These are phyloP conservation scores for Enteromius argenteus DNA, from an alignment of 2,797 vertebrate genomes.

Conservation along the genomic window DNA sequence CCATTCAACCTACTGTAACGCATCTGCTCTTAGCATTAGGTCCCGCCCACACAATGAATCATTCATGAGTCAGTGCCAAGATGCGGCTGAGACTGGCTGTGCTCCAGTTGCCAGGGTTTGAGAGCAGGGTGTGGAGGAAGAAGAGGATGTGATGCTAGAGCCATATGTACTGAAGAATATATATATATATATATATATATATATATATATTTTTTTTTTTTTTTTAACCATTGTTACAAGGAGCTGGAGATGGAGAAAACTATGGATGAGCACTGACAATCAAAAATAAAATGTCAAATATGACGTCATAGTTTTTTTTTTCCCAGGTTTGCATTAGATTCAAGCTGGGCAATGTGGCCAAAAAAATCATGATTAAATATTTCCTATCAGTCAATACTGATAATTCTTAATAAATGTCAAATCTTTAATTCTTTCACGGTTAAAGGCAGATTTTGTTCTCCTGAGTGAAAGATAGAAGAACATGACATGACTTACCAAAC, in stretches of 20 bases:
- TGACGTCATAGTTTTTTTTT: neutral
- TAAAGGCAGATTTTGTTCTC: neutral
- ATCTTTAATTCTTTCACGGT: neutral
- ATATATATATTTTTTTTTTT: neutral
- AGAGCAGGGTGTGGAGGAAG: constrained; percentile 29
- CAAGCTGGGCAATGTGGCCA: neutral
- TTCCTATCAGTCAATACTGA: neutral
- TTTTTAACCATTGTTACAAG: neutral
- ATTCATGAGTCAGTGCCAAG: constrained; percentile 72
- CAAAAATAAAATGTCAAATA: neutral
- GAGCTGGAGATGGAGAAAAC: neutral
- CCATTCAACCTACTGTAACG: constrained; percentile 22
- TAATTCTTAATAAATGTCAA: neutral
- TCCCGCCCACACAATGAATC: constrained; percentile 72
- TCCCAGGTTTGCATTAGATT: neutral
- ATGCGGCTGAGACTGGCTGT: constrained; percentile 67
- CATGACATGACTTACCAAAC: neutral
- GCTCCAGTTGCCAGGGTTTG: constrained; percentile 21
- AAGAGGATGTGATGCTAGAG: constrained; percentile 25
- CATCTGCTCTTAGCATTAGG: constrained; percentile 53
- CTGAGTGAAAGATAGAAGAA: neutral
- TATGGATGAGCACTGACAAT: neutral
- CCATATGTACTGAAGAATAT: neutral
- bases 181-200: too few species aligned
- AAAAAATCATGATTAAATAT: neutral